phyloP scores from a whole-genome alignment of 2,797 vertebrate species.

The Sebastes itinus region DNA sequence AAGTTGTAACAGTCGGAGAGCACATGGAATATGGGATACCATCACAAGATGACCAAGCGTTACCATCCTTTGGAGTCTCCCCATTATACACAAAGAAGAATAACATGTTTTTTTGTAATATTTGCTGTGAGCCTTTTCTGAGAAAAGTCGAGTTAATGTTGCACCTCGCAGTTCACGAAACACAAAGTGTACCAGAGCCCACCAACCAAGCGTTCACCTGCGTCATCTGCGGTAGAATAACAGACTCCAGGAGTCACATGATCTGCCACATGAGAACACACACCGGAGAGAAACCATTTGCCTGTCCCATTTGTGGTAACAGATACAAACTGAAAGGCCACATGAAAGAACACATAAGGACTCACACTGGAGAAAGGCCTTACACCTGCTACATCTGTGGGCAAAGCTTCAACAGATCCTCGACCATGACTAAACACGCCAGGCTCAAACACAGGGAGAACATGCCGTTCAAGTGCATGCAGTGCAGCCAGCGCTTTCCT shows the following conservation, averaged over 20 bases:
- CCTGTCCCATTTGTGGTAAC: conserved; percentile 6
- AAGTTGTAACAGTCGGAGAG: neutral
- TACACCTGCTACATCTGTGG: conserved; percentile 33
- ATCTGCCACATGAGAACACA: conserved; percentile 13
- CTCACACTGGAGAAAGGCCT: conserved; percentile 35
- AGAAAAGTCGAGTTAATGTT: neutral
- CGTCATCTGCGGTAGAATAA: neutral
- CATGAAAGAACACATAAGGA: conserved; percentile 19
- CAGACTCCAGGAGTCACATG: neutral
- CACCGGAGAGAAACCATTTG: neutral
- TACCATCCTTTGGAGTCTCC: neutral
- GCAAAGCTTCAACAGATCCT: conserved; percentile 27
- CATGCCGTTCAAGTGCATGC: conserved; percentile 1
- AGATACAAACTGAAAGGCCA: conserved; percentile 21
- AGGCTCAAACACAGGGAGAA: conserved; percentile 6
- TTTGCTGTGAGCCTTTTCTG: conserved; percentile 7
- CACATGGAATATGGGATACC: neutral
- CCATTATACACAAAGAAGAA: neutral
- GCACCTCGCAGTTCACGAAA: neutral
- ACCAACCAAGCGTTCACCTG: neutral
- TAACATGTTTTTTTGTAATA: neutral
- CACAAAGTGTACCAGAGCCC: neutral
- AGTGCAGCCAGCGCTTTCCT: conserved; percentile 14
- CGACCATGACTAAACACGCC: neutral
- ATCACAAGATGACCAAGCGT: neutral